Conservation (phyloP, 2,113 vertebrate species). For the Dasyornis broadbenti region DNA sequence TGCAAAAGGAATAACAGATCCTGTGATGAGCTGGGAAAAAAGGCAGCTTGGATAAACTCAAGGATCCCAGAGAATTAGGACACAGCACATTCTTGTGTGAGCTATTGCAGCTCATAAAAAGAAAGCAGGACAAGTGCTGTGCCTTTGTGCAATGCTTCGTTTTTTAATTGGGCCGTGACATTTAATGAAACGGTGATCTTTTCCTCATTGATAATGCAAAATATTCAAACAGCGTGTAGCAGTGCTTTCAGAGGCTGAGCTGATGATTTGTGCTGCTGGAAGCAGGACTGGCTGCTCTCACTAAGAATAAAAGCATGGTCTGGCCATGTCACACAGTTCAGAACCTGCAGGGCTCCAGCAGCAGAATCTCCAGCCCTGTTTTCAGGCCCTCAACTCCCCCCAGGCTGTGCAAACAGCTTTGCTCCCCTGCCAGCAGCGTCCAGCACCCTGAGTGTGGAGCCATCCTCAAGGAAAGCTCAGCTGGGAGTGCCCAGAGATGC, state of each 20-base stretch:
- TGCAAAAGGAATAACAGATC: neutral
- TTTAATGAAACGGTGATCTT: neutral
- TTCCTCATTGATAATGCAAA: neutral
- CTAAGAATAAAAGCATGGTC: neutral
- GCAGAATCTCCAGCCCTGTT: neutral
- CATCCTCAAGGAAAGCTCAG: neutral
- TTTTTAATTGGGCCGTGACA: neutral
- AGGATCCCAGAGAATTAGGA: neutral
- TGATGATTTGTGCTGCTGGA: neutral
- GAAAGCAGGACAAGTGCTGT: neutral
- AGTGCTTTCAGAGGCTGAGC: neutral
- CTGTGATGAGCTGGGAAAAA: neutral
- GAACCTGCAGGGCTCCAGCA: neutral
- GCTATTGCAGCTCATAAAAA: neutral
- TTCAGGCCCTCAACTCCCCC: neutral
- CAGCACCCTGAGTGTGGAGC: neutral
- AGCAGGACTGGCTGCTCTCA: neutral
- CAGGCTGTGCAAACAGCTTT: neutral
- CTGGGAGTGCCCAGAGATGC: neutral
- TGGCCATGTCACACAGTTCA: neutral
- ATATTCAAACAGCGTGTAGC: neutral
- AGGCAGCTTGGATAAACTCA: neutral
- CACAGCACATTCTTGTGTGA: neutral
- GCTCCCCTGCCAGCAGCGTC: neutral
- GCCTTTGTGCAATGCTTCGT: fast-evolving